A percentile compares a stretch with the other conserved stretches of the same genome.
These are phyloP conservation scores for Panurus biarmicus DNA, from an alignment of 2,113 vertebrate species.

Conservation along the genomic window DNA sequence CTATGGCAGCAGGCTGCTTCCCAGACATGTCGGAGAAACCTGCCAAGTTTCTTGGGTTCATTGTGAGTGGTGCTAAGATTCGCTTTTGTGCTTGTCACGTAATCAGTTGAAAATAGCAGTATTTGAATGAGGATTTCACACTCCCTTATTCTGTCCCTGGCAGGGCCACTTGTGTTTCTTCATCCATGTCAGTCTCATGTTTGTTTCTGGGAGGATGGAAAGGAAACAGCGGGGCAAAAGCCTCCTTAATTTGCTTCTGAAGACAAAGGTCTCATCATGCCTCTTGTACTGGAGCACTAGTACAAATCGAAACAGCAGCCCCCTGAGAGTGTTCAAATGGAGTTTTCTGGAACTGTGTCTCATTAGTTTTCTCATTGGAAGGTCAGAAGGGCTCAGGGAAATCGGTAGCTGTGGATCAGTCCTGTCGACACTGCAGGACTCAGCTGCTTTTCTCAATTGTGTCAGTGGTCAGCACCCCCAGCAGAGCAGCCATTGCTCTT, in stretches of 20 bases:
- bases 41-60: constrained; percentile 16
- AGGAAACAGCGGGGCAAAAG: background rate
- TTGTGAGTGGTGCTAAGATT: background rate
- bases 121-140: background rate
- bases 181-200: background rate
- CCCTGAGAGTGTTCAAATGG: background rate
- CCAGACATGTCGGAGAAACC: background rate
- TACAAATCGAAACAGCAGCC: background rate
- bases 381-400: background rate
- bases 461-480: background rate
- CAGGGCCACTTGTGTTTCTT: background rate
- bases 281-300: background rate
- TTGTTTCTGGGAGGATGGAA: background rate
- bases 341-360: background rate
- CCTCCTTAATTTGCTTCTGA: background rate
- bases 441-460: background rate
- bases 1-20: constrained; percentile 24
- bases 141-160: background rate
- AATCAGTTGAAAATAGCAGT: background rate
- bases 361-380: background rate
- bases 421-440: fast-evolving
- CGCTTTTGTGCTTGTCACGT: background rate
- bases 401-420: background rate
- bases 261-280: background rate
- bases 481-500: background rate